A percentile compares a stretch with the other conserved stretches of the same genome.
phyloP scores from a whole-genome alignment of 2,888 invertebrate species.

The Furcula furcula region DNA sequence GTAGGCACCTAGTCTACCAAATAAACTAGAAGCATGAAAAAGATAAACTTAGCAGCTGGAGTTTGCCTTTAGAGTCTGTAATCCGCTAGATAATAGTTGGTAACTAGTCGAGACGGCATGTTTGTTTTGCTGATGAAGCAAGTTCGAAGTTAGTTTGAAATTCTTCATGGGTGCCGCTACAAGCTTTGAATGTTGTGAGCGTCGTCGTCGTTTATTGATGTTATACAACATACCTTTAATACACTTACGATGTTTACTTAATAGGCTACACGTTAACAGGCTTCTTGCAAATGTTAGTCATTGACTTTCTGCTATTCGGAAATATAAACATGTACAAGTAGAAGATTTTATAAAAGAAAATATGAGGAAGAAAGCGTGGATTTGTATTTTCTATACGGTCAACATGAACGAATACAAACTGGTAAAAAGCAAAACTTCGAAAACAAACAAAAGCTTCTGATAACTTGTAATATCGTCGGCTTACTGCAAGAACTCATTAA shows the following conservation, averaged over 20 bases:
- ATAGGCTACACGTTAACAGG: too few relatives aligned
- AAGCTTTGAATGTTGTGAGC: conserved; percentile 43
- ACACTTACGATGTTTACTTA: conserved; percentile 10
- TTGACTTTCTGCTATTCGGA: not conserved
- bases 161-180: conserved; percentile 50
- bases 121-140: conserved; percentile 67
- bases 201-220: conserved; percentile 20
- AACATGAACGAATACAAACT: too few relatives aligned
- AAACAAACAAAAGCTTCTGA: too few relatives aligned
- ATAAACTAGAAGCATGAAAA: conserved; percentile 33
- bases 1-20: not conserved
- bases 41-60: conserved; percentile 42
- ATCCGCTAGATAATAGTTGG: conserved; percentile 68
- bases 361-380: too few relatives aligned
- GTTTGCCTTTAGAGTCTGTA: conserved; percentile 56
- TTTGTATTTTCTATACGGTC: too few relatives aligned
- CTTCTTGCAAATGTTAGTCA: not conserved
- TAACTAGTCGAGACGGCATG: conserved; percentile 59
- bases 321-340: not conserved
- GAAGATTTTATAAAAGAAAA: too few relatives aligned
- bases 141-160: conserved; percentile 55
- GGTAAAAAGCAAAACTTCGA: too few relatives aligned
- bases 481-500: too few relatives aligned
- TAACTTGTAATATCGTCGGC: too few relatives aligned
- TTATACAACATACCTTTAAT: conserved; percentile 20